Evolutionary conservation across 1,140 invertebrate species (phyloP), one percentile per base, ranked within the genome.

Genomic region (Ceratosolen fusciceps): DNA sequence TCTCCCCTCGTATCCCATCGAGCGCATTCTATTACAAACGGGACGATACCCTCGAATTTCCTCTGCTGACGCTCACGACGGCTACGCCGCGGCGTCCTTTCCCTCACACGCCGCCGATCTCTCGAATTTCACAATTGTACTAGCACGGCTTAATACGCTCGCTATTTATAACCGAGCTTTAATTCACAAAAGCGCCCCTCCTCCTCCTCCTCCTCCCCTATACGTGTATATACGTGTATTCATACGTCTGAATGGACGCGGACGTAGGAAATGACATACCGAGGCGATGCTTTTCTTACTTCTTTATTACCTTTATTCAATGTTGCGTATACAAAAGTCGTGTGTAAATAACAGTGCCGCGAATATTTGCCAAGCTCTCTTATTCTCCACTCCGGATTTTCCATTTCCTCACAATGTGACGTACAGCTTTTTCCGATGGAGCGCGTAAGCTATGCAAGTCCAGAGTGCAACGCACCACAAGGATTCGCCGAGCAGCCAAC

Each of bases 391-490:
- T 43, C 12, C 5, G 39, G 12, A 43, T 43, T 21, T n/a, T 37
- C 29, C 56, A n/a, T 31, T 75, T 54, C 12, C 74, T 92, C 90
- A 94, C 8, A 96, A 82, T 12, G 92, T 91, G 67, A 96, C 91
- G 87, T 95, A 96, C 75, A 94, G 91, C 84, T 93, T 93, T 77
- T 93, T 93, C 60, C 90, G 90, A 86, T 95, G 93, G 82, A 97
- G 88, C 85, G 92, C 92, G 60, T 94, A 92, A 0, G 95, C 92
- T 43, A 96, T 93, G 29, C 95, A 86, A 0, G 95, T 92, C 97
- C 97, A 98, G 24, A 97, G 87, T 0, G 91, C 89, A 0, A 94
- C 94, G 12, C 95, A 95, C 96, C 96, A 98, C 0, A 96, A 87
- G 58, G 93, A 93, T 89, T 97, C 95, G 1, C 94, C 87, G n/a